Percentiles rank a stretch among this genome's conserved stretches.
Evolutionary conservation across 2,797 vertebrate species (phyloP).

Genomic region (Echeneis naucrates): DNA sequence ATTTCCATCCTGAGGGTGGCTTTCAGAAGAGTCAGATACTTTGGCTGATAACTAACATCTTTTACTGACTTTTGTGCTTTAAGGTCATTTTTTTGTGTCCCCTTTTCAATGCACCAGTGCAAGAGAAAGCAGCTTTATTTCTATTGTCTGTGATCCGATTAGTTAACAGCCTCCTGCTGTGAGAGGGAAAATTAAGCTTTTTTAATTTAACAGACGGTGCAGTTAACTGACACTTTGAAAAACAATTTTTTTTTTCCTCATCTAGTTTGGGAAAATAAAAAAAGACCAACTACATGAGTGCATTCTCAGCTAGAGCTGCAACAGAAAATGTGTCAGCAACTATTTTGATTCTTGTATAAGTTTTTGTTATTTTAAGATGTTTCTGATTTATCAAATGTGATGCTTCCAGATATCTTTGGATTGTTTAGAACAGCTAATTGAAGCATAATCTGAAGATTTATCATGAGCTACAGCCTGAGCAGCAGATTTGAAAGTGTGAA

Average conservation of each 20-base stretch:
- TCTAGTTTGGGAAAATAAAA: background rate
- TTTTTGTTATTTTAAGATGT: too few species aligned
- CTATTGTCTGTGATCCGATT: slow-evolving; percentile 32
- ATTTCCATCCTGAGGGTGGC: slow-evolving; percentile 7
- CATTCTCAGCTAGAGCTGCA: too few species aligned
- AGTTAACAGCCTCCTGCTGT: slow-evolving; percentile 18
- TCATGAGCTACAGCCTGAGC: background rate
- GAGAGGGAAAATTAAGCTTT: slow-evolving; percentile 23
- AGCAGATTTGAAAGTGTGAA: background rate
- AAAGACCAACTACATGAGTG: too few species aligned
- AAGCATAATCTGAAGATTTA: background rate
- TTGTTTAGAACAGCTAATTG: background rate
- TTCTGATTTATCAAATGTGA: too few species aligned
- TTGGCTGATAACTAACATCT: background rate
- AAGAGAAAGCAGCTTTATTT: slow-evolving; percentile 24
- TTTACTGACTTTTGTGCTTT: slow-evolving; percentile 3
- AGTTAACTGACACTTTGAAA: background rate
- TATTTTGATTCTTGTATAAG: background rate
- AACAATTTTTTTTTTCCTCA: background rate
- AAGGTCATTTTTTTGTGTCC: background rate
- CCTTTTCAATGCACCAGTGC: too few species aligned
- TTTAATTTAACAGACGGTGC: slow-evolving; percentile 13
- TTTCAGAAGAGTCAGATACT: background rate
- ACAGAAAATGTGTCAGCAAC: too few species aligned
- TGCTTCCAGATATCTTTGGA: too few species aligned